A percentile compares a stretch with the other conserved stretches of the same genome.
phyloP scores from a whole-genome alignment of 2,113 vertebrate genomes.

The Neofelis nebulosa region DNA sequence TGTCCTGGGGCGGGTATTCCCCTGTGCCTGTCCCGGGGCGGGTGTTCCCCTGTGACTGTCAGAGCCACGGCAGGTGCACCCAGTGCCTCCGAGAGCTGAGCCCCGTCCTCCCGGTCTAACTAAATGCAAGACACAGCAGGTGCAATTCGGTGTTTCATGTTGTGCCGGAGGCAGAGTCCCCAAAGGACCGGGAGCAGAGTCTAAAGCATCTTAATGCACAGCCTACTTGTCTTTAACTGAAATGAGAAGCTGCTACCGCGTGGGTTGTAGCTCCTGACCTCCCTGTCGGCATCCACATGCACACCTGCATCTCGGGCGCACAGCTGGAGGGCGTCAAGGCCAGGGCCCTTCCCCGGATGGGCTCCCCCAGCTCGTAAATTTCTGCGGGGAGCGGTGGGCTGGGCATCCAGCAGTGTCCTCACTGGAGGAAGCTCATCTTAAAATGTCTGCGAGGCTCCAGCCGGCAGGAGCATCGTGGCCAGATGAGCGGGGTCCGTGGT shows the following conservation, averaged over 20 bases:
- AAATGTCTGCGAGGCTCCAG: neutral
- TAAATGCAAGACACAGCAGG: too few relatives aligned
- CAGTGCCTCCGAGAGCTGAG: too few relatives aligned
- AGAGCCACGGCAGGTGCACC: too few relatives aligned
- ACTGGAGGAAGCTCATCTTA: neutral
- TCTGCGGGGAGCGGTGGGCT: neutral
- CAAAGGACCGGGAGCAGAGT: neutral
- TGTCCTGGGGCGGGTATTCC: too few relatives aligned
- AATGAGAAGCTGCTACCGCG: neutral
- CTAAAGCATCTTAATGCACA: neutral
- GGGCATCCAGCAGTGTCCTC: neutral
- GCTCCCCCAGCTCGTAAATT: neutral
- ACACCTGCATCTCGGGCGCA: accelerated
- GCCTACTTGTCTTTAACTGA: neutral
- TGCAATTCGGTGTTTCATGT: neutral
- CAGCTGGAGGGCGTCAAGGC: neutral
- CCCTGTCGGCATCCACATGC: neutral
- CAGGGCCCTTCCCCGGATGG: neutral
- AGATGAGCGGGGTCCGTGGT: neutral
- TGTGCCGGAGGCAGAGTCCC: neutral
- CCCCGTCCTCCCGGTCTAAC: too few relatives aligned
- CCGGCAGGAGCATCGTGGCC: neutral
- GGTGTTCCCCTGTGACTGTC: too few relatives aligned
- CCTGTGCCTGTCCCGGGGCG: too few relatives aligned
- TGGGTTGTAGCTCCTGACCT: neutral